Evolutionary conservation across 2,113 vertebrate genomes (phyloP), one percentile per base, ranked within the genome.

Genomic region (Lepisosteus oculatus): DNA sequence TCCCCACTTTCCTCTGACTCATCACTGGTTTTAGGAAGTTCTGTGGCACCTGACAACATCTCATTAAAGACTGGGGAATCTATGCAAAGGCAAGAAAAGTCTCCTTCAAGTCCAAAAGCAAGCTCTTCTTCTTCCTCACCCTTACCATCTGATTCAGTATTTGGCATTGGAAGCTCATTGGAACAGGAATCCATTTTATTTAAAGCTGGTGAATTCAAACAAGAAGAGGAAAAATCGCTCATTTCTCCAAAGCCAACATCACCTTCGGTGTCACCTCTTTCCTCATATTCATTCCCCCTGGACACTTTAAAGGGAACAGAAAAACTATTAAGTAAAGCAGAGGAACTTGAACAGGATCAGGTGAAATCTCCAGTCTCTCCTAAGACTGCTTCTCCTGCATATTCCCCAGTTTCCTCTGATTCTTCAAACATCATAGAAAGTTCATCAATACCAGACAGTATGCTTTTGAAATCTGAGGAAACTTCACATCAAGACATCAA

Each of bases 1-100:
- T 95, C 94, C 71, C 91, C 91, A 43, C 87, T 91, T 78, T 92
- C 93, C 65, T 88, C 85, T 77, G 93, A 95, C 47, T 75, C 79
- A 43, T 80, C 86, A 57, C 78, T 81, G 61, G 81, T 84, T 13
- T 74, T 80, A 12, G 81, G 72, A 55, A 29, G 68, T 76, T 51
- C 82, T 55, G 55, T 66, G 2, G 69, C 47, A 57, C 56, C 61
- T 4, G 71, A 71, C 61, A 66, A 67, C 54, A 71, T 15, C 42
- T 8, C 63, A 6, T 13, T 72, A 62, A 81, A 84, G 79, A 77
- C 72, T 9, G 56, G 64, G 73, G 73, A 70, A 57, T 51, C 68
- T 47, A 59, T 15, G 12, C 68, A 70, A 56, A 70, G 65, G 55
- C 74, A 68, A 29, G 70, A 72, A n/a, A 76, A 72, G 61, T 62